Base-by-base conservation (phyloP, 2,888 invertebrate species). In the Falcaria lacertinaria region DNA sequence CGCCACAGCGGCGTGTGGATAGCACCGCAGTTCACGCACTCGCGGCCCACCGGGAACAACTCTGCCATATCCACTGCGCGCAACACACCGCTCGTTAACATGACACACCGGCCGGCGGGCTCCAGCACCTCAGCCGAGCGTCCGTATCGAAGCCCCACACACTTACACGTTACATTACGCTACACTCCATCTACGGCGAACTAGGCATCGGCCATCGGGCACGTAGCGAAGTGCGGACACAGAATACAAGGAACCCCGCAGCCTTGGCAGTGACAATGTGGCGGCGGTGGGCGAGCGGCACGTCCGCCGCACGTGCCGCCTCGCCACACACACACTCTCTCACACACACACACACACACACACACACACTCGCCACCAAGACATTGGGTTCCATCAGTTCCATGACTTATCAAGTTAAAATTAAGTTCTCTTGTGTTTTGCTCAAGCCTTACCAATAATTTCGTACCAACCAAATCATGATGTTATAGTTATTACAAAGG, bases 1-100 rank as follows among this genome's bases (percentile, higher is more conserved):
- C 99, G 93, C 99, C 99, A 99, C 65, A 99, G 92, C 53, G 99
- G 98, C 62, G 99, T 99, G 57, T 96, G 96, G 69, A 97, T 96
- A 56, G 98, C 97, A 50, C 98, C 98, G 88, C 98, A 98, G 91
- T 98, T 98, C 52, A 98, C 98, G 90, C 98, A 98, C 89, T 98
- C 98, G 52, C 98, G 93, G 16, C 97, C 98, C 88, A 98, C 98
- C 61, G 95, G 94, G 79, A 95, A 94, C 77, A 93, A 94, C 94
- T 69, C 94, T 92, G 71, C 93, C 93, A 81, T 92, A 92, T 94
- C 90, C 54, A 88, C 87, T 87, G 83, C 65, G 64, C 53, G 45
- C 61, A 64, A 69, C 67, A 69, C 61, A 62, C 52, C 54, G 54
- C 60, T 33, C 43, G 25, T 58, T 57, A 60, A 61, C 64, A 57